Evolutionary conservation across 1,140 invertebrate species (phyloP), one percentile per base, ranked within the genome.

Genomic region (Rhopalosiphum padi): DNA sequence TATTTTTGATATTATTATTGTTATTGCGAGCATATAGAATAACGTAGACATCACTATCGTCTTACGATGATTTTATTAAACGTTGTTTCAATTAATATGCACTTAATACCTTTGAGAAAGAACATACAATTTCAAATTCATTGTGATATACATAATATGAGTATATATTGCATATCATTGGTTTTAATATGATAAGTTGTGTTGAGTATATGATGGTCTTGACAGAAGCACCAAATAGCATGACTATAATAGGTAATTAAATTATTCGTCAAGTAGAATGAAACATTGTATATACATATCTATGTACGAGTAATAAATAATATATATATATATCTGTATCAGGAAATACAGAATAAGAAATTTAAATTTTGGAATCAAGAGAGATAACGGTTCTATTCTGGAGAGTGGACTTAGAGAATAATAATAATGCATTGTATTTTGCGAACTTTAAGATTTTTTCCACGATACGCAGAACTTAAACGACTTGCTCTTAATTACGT

Each of bases 401-500:
- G n/a, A 53, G 51, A 89, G 88, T 55, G 88, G 88, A 89, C 48
- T 89, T 30, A 6, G 88, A 55, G 88, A 53, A 53, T 89, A 89
- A 89, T 89, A 89, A 89, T 89, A 89, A 89, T 89, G 88, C 88
- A 89, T 89, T 89, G 88, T 89, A n/a, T 41, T 55, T 89, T 37
- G 88, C 22, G 6, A 68, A 90, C 89, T 68, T 68, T 23, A 90
- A 90, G 53, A 68, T 68, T 90, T 90, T 90, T 90, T 90, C 37
- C 55, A 37, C 53, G 89, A 90, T 90, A 90, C 89, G 89, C 89
- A 37, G 23, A 90, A 90, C 89, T 90, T 90, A 90, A 90, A 90
- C 89, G 89, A 90, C 89, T 90, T 43, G 89, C 60, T 90, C 89
- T 90, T 90, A 90, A 90, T 90, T 90, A 90, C 89, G 89, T 90